A percentile compares a stretch with the other conserved stretches of the same genome.
Evolutionary conservation across 2,888 invertebrate genomes (phyloP).

Genomic region (Metalampra italica): DNA sequence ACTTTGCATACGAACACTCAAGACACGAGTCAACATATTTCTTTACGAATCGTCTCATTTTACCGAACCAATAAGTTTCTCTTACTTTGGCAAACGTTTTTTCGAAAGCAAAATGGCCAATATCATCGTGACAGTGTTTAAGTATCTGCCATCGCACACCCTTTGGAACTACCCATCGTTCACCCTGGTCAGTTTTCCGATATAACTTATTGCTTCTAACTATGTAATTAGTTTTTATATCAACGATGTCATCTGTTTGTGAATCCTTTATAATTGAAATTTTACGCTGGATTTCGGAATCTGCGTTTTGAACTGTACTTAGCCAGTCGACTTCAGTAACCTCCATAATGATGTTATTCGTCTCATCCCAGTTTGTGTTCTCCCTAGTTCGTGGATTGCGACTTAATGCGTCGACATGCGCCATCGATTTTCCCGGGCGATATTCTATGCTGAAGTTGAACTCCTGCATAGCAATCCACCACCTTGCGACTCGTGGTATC

Average conservation of each 20-base stretch:
- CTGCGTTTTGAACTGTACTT: constrained; percentile 1
- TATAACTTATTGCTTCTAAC: not conserved
- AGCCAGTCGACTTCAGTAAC: too few species aligned
- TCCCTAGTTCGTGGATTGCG: too few species aligned
- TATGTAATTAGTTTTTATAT: constrained; percentile 1
- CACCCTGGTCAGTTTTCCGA: not conserved
- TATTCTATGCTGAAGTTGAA: too few species aligned
- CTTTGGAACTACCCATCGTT: constrained; percentile 20
- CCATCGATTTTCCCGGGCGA: too few species aligned
- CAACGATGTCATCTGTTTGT: not conserved
- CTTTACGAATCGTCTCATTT: constrained; percentile 14
- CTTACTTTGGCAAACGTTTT: constrained; percentile 14
- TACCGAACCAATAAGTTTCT: too few species aligned
- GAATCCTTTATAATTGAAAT: not conserved
- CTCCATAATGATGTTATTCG: too few species aligned
- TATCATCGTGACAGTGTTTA: constrained; percentile 13
- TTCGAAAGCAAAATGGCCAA: constrained; percentile 16
- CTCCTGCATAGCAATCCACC: too few species aligned
- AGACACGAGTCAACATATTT: constrained; percentile 16
- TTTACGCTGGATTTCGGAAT: not conserved
- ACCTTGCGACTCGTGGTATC: too few species aligned
- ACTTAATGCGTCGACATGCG: too few species aligned
- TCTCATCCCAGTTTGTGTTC: too few species aligned
- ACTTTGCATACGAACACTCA: constrained; percentile 12
- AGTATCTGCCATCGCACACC: constrained; percentile 19